Percentiles rank a stretch among this genome's conserved stretches.
phyloP scores from a whole-genome alignment of 2,797 vertebrate species.

The Enteromius paludinosus region DNA sequence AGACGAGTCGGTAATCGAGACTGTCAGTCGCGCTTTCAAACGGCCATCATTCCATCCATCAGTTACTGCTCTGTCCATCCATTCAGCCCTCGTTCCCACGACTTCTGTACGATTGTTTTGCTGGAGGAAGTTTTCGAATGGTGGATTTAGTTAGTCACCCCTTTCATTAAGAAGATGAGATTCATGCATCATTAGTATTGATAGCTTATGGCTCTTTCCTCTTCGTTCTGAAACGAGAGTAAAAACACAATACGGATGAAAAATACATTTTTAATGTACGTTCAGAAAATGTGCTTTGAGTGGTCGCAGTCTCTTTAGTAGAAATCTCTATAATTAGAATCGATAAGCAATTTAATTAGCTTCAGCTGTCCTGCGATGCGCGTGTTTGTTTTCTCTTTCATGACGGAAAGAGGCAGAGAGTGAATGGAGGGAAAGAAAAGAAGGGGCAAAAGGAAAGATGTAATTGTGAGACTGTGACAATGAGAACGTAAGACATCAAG shows the following conservation, averaged over 20 bases:
- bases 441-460: constrained; percentile 30
- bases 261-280: constrained; percentile 30
- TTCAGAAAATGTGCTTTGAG: constrained; percentile 60
- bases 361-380: constrained; percentile 43
- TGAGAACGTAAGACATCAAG: constrained; percentile 16
- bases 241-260: constrained; percentile 34
- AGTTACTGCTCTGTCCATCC: constrained; percentile 19
- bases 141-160: constrained; percentile 58
- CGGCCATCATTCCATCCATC: constrained; percentile 1
- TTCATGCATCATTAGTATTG: constrained; percentile 65
- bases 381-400: constrained; percentile 30
- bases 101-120: constrained; percentile 32
- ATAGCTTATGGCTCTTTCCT: constrained; percentile 62
- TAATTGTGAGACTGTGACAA: constrained; percentile 39
- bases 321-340: constrained; percentile 65
- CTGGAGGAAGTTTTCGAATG: constrained; percentile 46
- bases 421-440: constrained; percentile 23
- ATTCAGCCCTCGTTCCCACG: constrained; percentile 31
- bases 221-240: constrained; percentile 49
- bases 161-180: constrained; percentile 63
- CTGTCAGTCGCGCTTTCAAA: constrained; percentile 33
- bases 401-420: constrained; percentile 10
- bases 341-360: constrained; percentile 61
- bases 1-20: constrained; percentile 37
- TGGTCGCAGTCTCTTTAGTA: constrained; percentile 55